These are phyloP conservation scores for Xenopus petersii DNA, from an alignment of 2,797 vertebrate genomes.

Conservation along the genomic window DNA sequence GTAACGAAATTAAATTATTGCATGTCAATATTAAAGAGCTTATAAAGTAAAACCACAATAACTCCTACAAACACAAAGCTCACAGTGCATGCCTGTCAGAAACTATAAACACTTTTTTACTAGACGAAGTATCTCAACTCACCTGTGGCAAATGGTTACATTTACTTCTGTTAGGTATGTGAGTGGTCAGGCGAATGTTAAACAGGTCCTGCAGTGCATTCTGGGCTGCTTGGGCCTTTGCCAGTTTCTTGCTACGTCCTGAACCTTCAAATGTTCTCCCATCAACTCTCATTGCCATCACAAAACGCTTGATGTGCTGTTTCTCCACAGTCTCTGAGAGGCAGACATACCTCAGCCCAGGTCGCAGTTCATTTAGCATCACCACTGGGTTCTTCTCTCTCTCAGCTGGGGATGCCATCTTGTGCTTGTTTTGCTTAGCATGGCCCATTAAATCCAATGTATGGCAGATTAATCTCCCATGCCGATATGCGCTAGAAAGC, in stretches of 20 bases:
- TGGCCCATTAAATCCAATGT: conserved; percentile 89
- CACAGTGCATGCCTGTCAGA: too few relatives aligned
- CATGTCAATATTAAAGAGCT: too few relatives aligned
- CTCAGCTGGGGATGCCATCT: conserved; percentile 51
- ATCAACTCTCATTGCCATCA: conserved; percentile 94
- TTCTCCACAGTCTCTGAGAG: conserved; percentile 83
- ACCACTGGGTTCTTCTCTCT: conserved; percentile 83
- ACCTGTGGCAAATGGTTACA: conserved; percentile 97
- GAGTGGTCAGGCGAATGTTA: conserved; percentile 83
- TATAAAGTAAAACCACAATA: too few relatives aligned
- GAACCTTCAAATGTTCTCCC: conserved; percentile 94
- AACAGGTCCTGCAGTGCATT: conserved; percentile 92
- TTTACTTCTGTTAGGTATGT: conserved; percentile 85
- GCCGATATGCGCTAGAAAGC: conserved; percentile 77
- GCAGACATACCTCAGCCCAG: conserved; percentile 88
- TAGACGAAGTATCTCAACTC: conserved; percentile 58
- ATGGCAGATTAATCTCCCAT: conserved; percentile 77
- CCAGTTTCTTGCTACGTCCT: conserved; percentile 97
- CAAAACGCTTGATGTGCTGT: conserved; percentile 82
- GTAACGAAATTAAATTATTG: too few relatives aligned
- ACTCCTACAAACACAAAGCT: too few relatives aligned
- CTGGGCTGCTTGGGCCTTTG: conserved; percentile 90
- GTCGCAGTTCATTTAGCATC: conserved; percentile 87
- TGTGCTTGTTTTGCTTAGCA: conserved; percentile 70
- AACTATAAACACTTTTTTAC: too few relatives aligned